phyloP scores from a whole-genome alignment of 2,888 invertebrate species.

The Mycogona germanica region DNA sequence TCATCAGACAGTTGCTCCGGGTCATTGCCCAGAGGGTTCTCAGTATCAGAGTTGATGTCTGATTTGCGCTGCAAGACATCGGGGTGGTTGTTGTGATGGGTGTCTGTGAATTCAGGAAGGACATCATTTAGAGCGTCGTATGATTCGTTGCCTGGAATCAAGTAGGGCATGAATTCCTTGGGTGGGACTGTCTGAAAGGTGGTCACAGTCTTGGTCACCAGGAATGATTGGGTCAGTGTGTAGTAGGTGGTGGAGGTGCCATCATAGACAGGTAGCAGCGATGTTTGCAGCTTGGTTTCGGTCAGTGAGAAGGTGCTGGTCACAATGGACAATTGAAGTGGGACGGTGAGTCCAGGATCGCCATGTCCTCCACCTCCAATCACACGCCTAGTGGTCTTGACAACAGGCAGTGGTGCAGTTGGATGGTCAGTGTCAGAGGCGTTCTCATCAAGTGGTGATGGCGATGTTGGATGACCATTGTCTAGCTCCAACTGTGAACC shows the following conservation, averaged over 20 bases:
- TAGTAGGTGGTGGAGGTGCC: conserved; percentile 54
- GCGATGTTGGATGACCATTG: too few relatives aligned
- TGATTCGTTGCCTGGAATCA: conserved; percentile 14
- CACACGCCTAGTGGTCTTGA: neutral
- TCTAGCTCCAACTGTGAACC: neutral
- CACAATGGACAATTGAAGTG: conserved; percentile 56
- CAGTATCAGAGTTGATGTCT: neutral
- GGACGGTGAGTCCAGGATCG: conserved; percentile 29
- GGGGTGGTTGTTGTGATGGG: too few relatives aligned
- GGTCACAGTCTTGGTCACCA: conserved; percentile 62
- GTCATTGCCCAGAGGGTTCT: neutral
- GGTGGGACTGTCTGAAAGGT: conserved; percentile 19
- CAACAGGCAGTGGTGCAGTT: conserved; percentile 4
- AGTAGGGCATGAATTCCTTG: conserved; percentile 18
- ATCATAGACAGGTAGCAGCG: conserved; percentile 68
- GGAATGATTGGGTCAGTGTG: conserved; percentile 79
- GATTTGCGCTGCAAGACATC: conserved; percentile 4
- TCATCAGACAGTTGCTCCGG: neutral
- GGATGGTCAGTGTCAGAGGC: neutral
- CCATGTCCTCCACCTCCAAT: neutral
- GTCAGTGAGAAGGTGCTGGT: conserved; percentile 88
- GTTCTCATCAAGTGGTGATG: neutral
- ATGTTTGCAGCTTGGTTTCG: conserved; percentile 75
- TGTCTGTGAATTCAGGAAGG: neutral
- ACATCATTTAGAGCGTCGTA: conserved; percentile 11